Evolutionary conservation across 2,797 vertebrate species (phyloP).

Genomic region (Oreortyx pictus): DNA sequence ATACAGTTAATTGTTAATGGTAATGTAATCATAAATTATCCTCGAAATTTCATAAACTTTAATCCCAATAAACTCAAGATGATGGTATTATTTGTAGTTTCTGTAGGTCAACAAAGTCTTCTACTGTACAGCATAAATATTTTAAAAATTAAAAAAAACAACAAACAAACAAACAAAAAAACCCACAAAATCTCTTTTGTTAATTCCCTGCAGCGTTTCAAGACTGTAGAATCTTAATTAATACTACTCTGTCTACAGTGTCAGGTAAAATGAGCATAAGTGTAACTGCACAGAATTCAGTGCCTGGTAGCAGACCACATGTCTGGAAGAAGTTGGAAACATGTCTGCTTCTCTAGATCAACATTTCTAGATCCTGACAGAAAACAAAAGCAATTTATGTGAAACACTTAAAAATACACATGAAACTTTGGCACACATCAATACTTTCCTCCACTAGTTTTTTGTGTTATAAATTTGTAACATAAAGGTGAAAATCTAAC

Average conservation of each 20-base stretch:
- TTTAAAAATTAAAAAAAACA: not conserved
- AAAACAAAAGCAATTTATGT: not conserved
- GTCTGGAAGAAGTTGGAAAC: not conserved
- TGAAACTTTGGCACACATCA: not conserved
- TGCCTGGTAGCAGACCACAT: not conserved
- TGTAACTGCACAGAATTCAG: not conserved
- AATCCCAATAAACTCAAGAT: not conserved
- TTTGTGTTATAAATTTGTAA: not conserved
- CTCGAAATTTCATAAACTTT: not conserved
- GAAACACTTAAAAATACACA: not conserved
- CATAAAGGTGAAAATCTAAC: not conserved
- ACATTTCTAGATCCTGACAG: not conserved
- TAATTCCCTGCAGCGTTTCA: not conserved
- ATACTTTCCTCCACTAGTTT: not conserved
- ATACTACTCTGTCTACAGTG: not conserved
- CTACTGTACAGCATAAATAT: not conserved
- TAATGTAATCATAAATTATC: not conserved
- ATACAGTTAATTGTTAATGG: not conserved
- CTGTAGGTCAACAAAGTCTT: not conserved
- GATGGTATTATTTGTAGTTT: not conserved
- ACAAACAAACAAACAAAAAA: no score
- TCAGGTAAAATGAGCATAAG: not conserved
- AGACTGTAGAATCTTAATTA: not conserved
- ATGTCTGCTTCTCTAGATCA: not conserved
- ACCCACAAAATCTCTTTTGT: not conserved